These are phyloP conservation scores for Zoanthus sociatus DNA, from an alignment of 92 coral and sea anemone genomes.

Conservation along the genomic window DNA sequence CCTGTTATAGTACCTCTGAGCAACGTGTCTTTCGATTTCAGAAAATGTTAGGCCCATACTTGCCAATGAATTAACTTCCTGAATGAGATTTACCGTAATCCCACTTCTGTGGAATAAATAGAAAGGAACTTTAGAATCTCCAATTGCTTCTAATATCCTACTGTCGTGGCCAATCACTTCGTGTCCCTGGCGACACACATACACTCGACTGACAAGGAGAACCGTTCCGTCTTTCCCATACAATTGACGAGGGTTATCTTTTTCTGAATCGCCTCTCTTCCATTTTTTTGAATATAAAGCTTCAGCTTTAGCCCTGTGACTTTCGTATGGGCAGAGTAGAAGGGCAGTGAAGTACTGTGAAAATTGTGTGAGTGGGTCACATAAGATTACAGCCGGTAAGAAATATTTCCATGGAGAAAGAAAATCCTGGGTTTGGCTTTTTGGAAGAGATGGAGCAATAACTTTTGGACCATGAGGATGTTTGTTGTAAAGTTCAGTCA, in stretches of 20 bases:
- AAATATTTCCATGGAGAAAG: constrained; percentile 24
- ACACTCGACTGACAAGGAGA: constrained; percentile 33
- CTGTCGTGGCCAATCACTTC: constrained; percentile 46
- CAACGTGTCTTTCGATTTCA: constrained; percentile 38
- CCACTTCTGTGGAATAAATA: constrained; percentile 47
- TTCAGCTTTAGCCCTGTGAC: constrained; percentile 30
- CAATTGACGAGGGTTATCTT: constrained; percentile 16
- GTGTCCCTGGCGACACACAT: constrained; percentile 40
- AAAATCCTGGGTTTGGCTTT: neutral
- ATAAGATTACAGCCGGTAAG: constrained; percentile 37
- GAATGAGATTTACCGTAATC: constrained; percentile 7
- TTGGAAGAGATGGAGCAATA: neutral
- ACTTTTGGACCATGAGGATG: constrained; percentile 39
- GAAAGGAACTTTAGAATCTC: constrained; percentile 17
- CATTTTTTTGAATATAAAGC: constrained; percentile 16
- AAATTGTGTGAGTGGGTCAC: constrained; percentile 46
- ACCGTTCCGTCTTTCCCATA: constrained; percentile 32
- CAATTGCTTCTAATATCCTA: neutral
- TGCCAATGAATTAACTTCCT: constrained; percentile 28
- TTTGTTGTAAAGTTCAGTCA: constrained; percentile 18
- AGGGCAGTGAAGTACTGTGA: neutral
- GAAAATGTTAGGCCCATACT: constrained; percentile 41
- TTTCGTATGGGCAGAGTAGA: constrained; percentile 24
- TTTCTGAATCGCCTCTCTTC: constrained; percentile 14
- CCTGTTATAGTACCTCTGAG: constrained; percentile 20